Evolutionary conservation across 1,140 invertebrate species (phyloP).

Genomic region (Lordiphosa collinella): DNA sequence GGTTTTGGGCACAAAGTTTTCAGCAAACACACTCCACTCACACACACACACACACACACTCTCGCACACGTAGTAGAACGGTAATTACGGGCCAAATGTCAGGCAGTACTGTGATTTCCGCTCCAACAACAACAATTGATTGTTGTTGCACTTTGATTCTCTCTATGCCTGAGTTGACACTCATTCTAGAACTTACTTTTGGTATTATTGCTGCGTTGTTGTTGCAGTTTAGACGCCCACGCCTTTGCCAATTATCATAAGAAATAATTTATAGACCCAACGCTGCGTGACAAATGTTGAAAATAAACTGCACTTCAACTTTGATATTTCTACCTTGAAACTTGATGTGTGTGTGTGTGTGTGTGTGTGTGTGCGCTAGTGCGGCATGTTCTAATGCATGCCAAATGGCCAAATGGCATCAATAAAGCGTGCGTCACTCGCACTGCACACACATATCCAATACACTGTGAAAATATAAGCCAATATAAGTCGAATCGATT

Average conservation of each 20-base stretch:
- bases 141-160: conserved; percentile 50
- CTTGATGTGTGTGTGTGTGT: conserved; percentile 16
- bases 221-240: conserved; percentile 26
- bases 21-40: conserved; percentile 35
- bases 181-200: conserved; percentile 15
- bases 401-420: conserved; percentile 68
- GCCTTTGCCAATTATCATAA: conserved; percentile 66
- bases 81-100: conserved; percentile 68
- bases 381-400: conserved; percentile 57
- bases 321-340: conserved; percentile 71
- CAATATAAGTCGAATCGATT: too few species aligned
- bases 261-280: conserved; percentile 65
- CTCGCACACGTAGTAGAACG: conserved; percentile 46
- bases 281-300: conserved; percentile 49
- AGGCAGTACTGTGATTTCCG: conserved; percentile 63
- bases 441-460: conserved; percentile 50
- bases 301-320: conserved; percentile 69
- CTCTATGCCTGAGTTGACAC: background rate
- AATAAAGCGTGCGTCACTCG: conserved; percentile 74
- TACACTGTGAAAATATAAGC: conserved; percentile 1
- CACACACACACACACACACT: conserved; percentile 6
- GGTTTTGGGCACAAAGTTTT: conserved; percentile 16
- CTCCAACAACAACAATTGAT: conserved; percentile 71
- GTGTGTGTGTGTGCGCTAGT: conserved; percentile 10
- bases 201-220: conserved; percentile 28